Conservation (phyloP, 2,888 invertebrate genomes). For the Caenorhabditis sp. region DNA sequence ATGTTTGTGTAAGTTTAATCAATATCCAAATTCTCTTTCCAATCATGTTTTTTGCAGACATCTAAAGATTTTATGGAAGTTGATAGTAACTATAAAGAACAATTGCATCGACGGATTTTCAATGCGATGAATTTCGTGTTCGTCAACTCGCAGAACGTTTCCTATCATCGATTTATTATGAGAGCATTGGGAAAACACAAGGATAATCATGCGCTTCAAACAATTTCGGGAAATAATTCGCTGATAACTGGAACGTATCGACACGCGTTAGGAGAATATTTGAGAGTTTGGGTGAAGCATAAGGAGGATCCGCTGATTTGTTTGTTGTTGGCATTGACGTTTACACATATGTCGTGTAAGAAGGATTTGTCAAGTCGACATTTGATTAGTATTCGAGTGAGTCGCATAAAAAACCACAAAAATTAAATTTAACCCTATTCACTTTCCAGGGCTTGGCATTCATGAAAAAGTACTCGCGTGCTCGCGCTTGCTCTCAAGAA, state of each 20-base stretch:
- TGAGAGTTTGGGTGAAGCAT: slow-evolving; percentile 59
- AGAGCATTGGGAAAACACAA: slow-evolving; percentile 61
- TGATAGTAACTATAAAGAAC: slow-evolving; percentile 12
- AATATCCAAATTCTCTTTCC: neutral
- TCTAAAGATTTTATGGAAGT: neutral
- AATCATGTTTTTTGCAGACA: neutral
- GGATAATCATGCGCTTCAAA: slow-evolving; percentile 61
- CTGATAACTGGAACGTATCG: slow-evolving; percentile 68
- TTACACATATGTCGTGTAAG: slow-evolving; percentile 69
- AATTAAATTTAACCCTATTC: neutral
- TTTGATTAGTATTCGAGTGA: slow-evolving; percentile 59
- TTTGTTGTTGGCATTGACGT: slow-evolving; percentile 65
- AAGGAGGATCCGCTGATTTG: slow-evolving; percentile 60
- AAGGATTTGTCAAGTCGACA: slow-evolving; percentile 67
- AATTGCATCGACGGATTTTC: slow-evolving; percentile 52
- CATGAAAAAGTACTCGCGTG: slow-evolving; percentile 59
- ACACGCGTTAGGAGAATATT: slow-evolving; percentile 67
- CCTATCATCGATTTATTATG: slow-evolving; percentile 68
- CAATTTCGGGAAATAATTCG: slow-evolving; percentile 69
- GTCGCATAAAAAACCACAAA: neutral
- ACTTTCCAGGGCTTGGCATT: slow-evolving; percentile 61
- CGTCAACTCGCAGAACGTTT: slow-evolving; percentile 63
- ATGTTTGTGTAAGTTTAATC: slow-evolving; percentile 19
- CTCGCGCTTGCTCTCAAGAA: slow-evolving; percentile 54
- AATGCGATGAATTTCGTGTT: slow-evolving; percentile 69